These are phyloP conservation scores for Manis crassicaudata DNA, from an alignment of 2,797 vertebrate genomes.

Conservation along the genomic window DNA sequence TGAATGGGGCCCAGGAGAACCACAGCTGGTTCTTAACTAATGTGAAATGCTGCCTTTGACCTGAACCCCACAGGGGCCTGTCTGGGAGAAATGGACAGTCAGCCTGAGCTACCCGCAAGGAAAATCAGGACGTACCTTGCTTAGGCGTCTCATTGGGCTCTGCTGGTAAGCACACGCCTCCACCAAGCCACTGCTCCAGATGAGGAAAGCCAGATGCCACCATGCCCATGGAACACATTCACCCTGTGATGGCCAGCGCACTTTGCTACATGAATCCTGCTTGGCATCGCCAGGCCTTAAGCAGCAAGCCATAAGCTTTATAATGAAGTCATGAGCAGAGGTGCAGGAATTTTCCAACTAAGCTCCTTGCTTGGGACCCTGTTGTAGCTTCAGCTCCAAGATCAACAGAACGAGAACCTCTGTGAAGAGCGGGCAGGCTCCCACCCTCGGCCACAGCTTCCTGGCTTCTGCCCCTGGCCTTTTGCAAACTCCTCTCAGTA, in stretches of 20 bases:
- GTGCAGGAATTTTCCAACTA: fast-evolving
- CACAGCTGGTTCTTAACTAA: too few species aligned
- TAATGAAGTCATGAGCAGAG: fast-evolving
- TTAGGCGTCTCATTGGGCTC: not conserved
- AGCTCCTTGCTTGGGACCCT: fast-evolving
- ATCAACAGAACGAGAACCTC: not conserved
- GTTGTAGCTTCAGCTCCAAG: fast-evolving
- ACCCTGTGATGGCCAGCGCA: fast-evolving
- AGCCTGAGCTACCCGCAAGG: fast-evolving
- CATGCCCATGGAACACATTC: fast-evolving
- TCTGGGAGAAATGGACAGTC: fast-evolving
- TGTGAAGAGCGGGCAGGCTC: fast-evolving
- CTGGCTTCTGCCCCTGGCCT: fast-evolving
- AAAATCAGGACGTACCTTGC: fast-evolving
- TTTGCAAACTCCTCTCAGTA: fast-evolving
- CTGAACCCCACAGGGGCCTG: fast-evolving
- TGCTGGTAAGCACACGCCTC: fast-evolving
- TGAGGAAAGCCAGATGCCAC: fast-evolving
- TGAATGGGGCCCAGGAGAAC: fast-evolving
- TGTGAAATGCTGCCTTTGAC: too few species aligned
- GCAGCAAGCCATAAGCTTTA: fast-evolving
- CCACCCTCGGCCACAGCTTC: fast-evolving
- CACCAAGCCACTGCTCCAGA: fast-evolving
- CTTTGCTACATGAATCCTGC: fast-evolving
- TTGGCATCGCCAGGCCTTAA: fast-evolving